These are phyloP conservation scores for Amphipoea oculea DNA, from an alignment of 2,888 invertebrate genomes.

Conservation along the genomic window DNA sequence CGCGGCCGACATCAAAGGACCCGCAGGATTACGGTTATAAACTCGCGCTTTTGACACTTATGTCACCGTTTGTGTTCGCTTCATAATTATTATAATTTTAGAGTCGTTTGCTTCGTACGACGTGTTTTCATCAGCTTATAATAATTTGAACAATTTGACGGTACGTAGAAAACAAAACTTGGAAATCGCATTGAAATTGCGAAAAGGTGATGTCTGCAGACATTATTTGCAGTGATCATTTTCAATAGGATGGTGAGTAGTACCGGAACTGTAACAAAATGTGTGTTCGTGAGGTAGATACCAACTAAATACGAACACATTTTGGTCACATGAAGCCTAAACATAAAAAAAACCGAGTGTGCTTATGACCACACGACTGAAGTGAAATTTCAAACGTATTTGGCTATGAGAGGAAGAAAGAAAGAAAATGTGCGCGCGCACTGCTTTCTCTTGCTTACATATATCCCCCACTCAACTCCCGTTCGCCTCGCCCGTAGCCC, in stretches of 20 bases:
- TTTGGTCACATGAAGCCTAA: not conserved
- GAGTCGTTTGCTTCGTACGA: not conserved
- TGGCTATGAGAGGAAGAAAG: too few species aligned
- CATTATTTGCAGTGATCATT: not conserved
- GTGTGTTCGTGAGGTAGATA: not conserved
- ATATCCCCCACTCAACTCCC: too few species aligned
- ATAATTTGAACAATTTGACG: not conserved
- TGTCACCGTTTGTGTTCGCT: slow-evolving; percentile 9
- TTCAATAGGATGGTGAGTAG: not conserved
- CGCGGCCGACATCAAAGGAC: slow-evolving; percentile 50
- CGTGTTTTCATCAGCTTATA: not conserved
- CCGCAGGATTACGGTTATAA: slow-evolving; percentile 46
- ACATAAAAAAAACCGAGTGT: not conserved
- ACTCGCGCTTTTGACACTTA: slow-evolving; percentile 44
- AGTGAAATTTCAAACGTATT: too few species aligned
- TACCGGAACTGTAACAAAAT: not conserved
- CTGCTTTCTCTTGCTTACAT: too few species aligned
- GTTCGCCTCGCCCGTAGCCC: too few species aligned
- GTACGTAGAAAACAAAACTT: not conserved
- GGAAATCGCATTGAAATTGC: not conserved
- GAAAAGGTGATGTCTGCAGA: not conserved
- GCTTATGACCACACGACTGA: too few species aligned
- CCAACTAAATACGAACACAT: not conserved
- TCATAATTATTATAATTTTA: slow-evolving; percentile 29
- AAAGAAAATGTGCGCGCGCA: too few species aligned